Evolutionary conservation across 2,113 vertebrate species (phyloP).

Genomic region (Candoia aspera): DNA sequence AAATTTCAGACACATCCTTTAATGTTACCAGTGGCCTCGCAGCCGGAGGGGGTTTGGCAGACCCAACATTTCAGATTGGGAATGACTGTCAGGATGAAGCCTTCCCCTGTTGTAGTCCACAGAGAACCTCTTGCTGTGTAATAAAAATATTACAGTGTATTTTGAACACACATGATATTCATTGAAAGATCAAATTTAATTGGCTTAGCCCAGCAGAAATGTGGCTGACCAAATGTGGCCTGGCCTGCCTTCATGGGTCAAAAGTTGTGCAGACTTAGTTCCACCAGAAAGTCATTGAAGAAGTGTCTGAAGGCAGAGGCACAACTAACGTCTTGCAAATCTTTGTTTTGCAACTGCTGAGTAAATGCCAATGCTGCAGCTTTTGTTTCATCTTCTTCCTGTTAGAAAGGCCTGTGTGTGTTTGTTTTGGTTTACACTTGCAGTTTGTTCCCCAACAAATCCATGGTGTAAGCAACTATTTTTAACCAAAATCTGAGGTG

Average conservation of each 20-base stretch:
- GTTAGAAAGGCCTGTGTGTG: not conserved
- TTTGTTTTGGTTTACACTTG: not conserved
- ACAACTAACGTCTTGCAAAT: not conserved
- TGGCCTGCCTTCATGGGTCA: not conserved
- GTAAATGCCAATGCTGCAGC: not conserved
- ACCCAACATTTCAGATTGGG: not conserved
- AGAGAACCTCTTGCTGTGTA: not conserved
- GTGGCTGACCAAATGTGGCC: not conserved
- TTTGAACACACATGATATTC: not conserved
- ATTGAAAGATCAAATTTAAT: not conserved
- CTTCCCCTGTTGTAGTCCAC: not conserved
- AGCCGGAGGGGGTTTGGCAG: not conserved
- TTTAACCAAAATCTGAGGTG: slow-evolving; percentile 49
- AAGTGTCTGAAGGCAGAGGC: not conserved
- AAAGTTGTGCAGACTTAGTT: not conserved
- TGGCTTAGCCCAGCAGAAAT: not conserved
- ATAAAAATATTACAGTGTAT: not conserved
- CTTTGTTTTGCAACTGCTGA: not conserved
- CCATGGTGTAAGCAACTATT: slow-evolving; percentile 41
- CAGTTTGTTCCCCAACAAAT: not conserved
- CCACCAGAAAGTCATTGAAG: not conserved
- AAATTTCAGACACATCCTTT: not conserved
- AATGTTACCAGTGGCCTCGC: not conserved
- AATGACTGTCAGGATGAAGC: not conserved
- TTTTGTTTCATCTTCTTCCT: not conserved